A percentile compares a stretch with the other conserved stretches of the same genome.
phyloP scores from a whole-genome alignment of 2,888 invertebrate species.

The Asteroscopus sphinx region DNA sequence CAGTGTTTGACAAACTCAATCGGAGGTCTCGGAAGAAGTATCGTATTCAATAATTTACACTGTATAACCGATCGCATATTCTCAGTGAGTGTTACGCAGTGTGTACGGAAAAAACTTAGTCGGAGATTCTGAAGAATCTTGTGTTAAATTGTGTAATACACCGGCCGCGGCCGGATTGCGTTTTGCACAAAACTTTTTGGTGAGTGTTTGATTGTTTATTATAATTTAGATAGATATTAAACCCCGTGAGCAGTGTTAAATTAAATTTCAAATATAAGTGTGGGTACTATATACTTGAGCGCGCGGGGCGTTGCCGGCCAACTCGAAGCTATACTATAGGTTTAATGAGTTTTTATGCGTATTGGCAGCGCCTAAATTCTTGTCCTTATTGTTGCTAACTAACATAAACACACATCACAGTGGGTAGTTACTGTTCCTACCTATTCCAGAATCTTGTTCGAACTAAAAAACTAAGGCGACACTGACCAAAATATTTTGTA shows the following conservation, averaged over 20 bases:
- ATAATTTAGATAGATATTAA: slow-evolving; percentile 23
- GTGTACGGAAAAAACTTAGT: slow-evolving; percentile 90
- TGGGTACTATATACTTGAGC: slow-evolving; percentile 57
- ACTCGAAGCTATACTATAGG: slow-evolving; percentile 58
- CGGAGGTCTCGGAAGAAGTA: slow-evolving; percentile 89
- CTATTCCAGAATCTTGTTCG: not conserved
- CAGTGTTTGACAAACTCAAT: slow-evolving; percentile 89
- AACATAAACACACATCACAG: not conserved
- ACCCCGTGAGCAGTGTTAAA: slow-evolving; percentile 26
- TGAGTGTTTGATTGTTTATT: slow-evolving; percentile 70
- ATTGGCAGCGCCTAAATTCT: slow-evolving; percentile 76
- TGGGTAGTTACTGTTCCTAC: not conserved
- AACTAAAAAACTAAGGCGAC: not conserved
- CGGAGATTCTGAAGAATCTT: slow-evolving; percentile 90
- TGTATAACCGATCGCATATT: slow-evolving; percentile 88
- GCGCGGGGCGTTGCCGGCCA: slow-evolving; percentile 83
- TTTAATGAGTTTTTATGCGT: slow-evolving; percentile 79
- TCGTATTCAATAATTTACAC: slow-evolving; percentile 87
- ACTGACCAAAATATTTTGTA: not conserved
- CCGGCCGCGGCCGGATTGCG: slow-evolving; percentile 86
- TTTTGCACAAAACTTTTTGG: slow-evolving; percentile 88
- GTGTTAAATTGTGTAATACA: slow-evolving; percentile 89
- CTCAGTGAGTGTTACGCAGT: slow-evolving; percentile 90
- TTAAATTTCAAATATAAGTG: slow-evolving; percentile 43
- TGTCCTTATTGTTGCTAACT: slow-evolving; percentile 55